phyloP scores from a whole-genome alignment of 2,113 vertebrate genomes.

The Mesembrinibis cayennensis region DNA sequence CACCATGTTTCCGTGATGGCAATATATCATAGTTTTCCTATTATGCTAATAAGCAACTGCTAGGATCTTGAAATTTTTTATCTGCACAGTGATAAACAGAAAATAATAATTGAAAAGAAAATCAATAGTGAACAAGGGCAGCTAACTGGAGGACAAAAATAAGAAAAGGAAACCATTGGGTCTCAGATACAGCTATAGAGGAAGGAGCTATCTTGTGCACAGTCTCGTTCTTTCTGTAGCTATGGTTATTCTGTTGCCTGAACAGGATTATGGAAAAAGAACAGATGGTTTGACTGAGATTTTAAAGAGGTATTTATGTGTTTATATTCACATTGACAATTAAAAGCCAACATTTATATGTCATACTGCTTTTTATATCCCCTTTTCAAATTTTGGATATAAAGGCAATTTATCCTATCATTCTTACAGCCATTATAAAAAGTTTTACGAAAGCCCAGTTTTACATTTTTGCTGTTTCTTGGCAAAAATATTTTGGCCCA shows the following conservation, averaged over 20 bases:
- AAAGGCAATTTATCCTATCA: background rate
- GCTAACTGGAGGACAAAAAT: background rate
- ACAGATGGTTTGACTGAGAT: background rate
- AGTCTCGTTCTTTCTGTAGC: background rate
- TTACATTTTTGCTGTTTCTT: background rate
- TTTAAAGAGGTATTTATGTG: conserved; percentile 24
- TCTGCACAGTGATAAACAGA: background rate
- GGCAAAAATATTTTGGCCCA: background rate
- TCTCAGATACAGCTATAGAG: background rate
- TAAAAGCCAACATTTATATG: background rate
- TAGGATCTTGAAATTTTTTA: background rate
- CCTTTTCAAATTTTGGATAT: background rate
- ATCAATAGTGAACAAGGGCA: background rate
- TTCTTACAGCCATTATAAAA: background rate
- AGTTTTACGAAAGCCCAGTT: background rate
- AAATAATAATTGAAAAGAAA: background rate
- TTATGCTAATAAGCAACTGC: background rate
- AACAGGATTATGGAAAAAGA: background rate
- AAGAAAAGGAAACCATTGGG: background rate
- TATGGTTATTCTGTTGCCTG: background rate
- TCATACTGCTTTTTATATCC: background rate
- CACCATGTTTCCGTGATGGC: background rate
- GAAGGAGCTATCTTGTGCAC: background rate
- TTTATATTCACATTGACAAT: conserved; percentile 36
- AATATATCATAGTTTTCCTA: background rate